A percentile compares a stretch with the other conserved stretches of the same genome.
phyloP scores from a whole-genome alignment of 2,888 invertebrate species.

The Stenotaenia linearis region DNA sequence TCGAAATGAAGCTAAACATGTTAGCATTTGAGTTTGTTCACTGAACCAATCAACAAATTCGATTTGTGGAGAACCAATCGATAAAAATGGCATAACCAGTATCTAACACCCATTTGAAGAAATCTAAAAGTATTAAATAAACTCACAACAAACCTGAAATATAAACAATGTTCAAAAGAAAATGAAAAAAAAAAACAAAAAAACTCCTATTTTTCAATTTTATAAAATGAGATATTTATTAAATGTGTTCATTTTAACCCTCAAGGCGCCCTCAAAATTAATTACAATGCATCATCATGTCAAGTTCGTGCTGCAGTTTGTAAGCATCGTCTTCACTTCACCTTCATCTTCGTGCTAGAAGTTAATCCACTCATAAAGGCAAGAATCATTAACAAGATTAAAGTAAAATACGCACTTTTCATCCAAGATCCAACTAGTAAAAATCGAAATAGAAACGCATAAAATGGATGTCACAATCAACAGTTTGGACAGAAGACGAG shows the following conservation, averaged over 20 bases:
- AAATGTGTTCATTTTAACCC: not conserved
- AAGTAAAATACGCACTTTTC: not conserved
- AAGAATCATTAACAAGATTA: not conserved
- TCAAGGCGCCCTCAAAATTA: not conserved
- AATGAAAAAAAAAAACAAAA: not conserved
- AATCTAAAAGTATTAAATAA: not conserved
- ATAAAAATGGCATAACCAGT: not conserved
- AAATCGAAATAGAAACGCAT: not conserved
- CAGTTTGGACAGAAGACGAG: not conserved
- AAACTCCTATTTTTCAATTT: not conserved
- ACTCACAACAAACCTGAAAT: too few species aligned
- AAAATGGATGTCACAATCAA: not conserved
- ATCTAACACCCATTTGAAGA: not conserved
- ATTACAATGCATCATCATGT: not conserved
- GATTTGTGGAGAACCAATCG: not conserved
- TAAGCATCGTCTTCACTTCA: not conserved
- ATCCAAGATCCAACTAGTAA: not conserved
- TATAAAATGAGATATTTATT: not conserved
- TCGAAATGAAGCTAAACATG: not conserved
- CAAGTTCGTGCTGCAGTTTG: not conserved
- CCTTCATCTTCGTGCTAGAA: not conserved
- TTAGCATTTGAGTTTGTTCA: not conserved
- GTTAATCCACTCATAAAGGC: slow-evolving; percentile 1
- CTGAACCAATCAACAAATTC: slow-evolving; percentile 9
- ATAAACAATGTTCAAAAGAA: not conserved